Percentiles rank a stretch among this genome's conserved stretches.
Conservation (phyloP, 2,797 vertebrate genomes). For the Sphenopsis melanotis region DNA sequence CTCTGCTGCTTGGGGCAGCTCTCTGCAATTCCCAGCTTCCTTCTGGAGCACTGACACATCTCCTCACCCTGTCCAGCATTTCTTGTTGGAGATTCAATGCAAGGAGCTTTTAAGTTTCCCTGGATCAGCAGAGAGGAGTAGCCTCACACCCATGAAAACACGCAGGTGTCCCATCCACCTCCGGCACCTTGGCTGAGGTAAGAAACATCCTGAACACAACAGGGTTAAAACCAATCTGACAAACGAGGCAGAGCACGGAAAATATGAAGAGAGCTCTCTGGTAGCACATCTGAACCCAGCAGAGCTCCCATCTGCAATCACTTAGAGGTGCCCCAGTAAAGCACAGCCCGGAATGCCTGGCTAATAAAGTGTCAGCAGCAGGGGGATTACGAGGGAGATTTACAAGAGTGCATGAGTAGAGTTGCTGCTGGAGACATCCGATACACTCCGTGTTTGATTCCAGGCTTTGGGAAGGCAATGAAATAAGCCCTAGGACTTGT, state of each 20-base stretch:
- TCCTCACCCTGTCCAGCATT: not conserved
- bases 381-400: constrained; percentile 70
- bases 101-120: not conserved
- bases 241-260: constrained; percentile 62
- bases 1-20: not conserved
- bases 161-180: not conserved
- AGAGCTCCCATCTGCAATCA: constrained; percentile 64
- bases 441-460: constrained; percentile 60
- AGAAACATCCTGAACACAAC: constrained; percentile 33
- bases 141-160: not conserved
- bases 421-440: constrained; percentile 66
- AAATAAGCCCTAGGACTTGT: constrained; percentile 40
- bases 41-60: not conserved
- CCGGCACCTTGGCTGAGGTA: not conserved
- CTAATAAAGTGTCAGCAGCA: constrained; percentile 75
- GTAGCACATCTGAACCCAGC: constrained; percentile 62
- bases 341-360: constrained; percentile 66
- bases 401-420: constrained; percentile 70
- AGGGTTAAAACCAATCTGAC: constrained; percentile 63
- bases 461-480: constrained; percentile 51
- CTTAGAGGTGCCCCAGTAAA: constrained; percentile 69
- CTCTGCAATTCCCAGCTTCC: not conserved
- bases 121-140: not conserved
- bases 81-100: not conserved
- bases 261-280: constrained; percentile 69